Evolutionary conservation across 2,113 vertebrate genomes (phyloP), one percentile per base, ranked within the genome.

Genomic region (Silurus glanis): DNA sequence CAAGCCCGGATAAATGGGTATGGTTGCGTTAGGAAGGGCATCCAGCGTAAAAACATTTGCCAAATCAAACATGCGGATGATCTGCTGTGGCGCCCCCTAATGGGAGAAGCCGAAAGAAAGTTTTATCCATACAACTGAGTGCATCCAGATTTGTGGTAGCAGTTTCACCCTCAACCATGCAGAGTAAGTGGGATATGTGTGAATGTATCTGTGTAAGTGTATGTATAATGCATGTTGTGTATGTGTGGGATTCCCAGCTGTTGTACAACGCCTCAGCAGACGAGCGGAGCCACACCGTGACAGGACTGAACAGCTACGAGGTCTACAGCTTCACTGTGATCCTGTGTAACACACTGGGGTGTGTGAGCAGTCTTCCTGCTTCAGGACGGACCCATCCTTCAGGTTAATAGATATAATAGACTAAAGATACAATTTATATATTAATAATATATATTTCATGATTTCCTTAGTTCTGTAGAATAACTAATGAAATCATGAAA

Each of bases 301-400:
- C 80, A 8, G 96, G 93, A 83, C 88, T 98, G 89, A 95, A 96
- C 90, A 95, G 97, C 25, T 97, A 96, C 83, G 90, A 88, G 19
- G 86, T 23, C 0, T 98, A 98, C 89, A 93, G 90, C 91, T 97
- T 98, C 23, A 96, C 96, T 37, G 45, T 98, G 71, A 96, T 96
- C 16, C 88, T 98, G 88, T 99, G 97, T 93, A 97, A 96, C 89
- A 94, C 91, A 83, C 79, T 93, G 19, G 97, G 95, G 1, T 99
- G 97, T 88, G 91, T 96, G 45, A 95, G 92, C 89, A 98, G 97
- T 85, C 88, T 92, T 75, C 91, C 94, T 0, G 93, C 93, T 90
- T 62, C 86, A 58, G 97, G 96, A 83, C 93, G 89, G 83, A 98
- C 97, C 0, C 93, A 95, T 85, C 94, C 96, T 89, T 93, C 96